Base-by-base conservation (phyloP, 2,888 invertebrate genomes). In the Conchocele bisecta region DNA sequence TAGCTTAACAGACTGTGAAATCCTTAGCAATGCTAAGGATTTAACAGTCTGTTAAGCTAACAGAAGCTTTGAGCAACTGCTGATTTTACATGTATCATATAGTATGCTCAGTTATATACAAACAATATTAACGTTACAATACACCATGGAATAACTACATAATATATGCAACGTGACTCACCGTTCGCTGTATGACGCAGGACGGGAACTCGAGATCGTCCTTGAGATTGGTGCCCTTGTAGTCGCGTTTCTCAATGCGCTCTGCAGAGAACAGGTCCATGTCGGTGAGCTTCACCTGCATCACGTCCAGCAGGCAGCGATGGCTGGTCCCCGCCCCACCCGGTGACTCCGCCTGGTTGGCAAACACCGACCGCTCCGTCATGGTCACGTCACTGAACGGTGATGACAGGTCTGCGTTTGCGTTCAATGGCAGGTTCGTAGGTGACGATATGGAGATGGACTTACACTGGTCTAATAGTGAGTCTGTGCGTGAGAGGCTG, bases 241-340 rank as follows among this genome's bases (percentile, higher is more conserved):
- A 85, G 7, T 75, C 60, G 20, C 81, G 75, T 58, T 85, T 84
- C 41, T 81, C 79, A 9, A 84, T 78, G 85, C 93, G 87, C 58
- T 92, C 92, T 33, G 94, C 95, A 48, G 95, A 93, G 88, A 94
- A 95, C 75, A 96, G 92, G 89, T 96, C 94, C 94, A 96, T 95
- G 85, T 96, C 95, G 60, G 94, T 93, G 75, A 96, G 91, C 63
- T 94, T 93, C 31, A 96, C 93, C n/a, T 92, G 91, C 92, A 96
- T 95, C 57, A 95, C 94, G 88, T 96, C 96, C 75, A 96, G 89
- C 70, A 95, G 87, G 89, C 94, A 95, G 24, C 67, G 61, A 51
- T 88, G 81, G 31, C 74, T n/a, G 17, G 17, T 39, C 57, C 7
- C 17, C 29, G 48, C 22, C n/a, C n/a, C 50, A 26, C 26, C 35